Conservation (phyloP, 2,888 invertebrate species). For the Lymantria dispar region DNA sequence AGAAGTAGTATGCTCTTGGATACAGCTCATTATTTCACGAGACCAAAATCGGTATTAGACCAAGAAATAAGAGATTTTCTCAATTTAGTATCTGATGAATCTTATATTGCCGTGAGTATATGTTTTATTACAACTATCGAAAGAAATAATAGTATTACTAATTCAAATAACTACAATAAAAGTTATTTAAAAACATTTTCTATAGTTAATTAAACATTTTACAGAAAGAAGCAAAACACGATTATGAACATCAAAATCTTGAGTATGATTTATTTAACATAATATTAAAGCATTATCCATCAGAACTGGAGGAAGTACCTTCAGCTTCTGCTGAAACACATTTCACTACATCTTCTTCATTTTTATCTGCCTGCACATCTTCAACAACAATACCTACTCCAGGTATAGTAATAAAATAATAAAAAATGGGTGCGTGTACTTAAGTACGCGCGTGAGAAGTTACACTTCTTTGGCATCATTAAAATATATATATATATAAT, state of each 20-base stretch:
- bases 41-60: slow-evolving; percentile 43
- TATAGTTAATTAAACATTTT: background rate
- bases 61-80: slow-evolving; percentile 44
- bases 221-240: background rate
- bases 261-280: slow-evolving; percentile 45
- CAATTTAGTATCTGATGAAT: slow-evolving; percentile 24
- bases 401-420: slow-evolving; percentile 38
- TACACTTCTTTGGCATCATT: too few relatives aligned
- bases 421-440: too few relatives aligned
- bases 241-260: slow-evolving; percentile 17
- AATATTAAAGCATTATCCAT: slow-evolving; percentile 43
- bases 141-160: too few relatives aligned
- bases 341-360: slow-evolving; percentile 62
- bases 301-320: slow-evolving; percentile 19
- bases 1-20: slow-evolving; percentile 29
- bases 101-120: slow-evolving; percentile 38
- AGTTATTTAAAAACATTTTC: too few relatives aligned
- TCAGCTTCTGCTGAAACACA: slow-evolving; percentile 30
- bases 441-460: too few relatives aligned
- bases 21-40: slow-evolving; percentile 50
- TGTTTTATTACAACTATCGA: too few relatives aligned
- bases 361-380: slow-evolving; percentile 63
- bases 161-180: too few relatives aligned
- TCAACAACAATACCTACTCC: slow-evolving; percentile 67
- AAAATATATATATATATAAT: too few relatives aligned